phyloP scores from a whole-genome alignment of 2,797 vertebrate genomes.

The Gobio occitaniae region DNA sequence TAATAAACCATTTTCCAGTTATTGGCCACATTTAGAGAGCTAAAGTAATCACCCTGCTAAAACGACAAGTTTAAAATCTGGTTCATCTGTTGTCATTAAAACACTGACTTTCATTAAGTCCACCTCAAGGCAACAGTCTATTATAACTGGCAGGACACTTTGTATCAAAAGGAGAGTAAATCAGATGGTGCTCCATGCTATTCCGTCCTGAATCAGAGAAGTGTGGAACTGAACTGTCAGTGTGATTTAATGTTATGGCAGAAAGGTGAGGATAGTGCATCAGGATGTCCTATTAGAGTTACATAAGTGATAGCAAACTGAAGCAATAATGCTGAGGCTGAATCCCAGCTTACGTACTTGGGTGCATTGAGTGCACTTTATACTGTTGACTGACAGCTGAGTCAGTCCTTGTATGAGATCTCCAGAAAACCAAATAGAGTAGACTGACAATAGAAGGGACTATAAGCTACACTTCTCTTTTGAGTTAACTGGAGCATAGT shows the following conservation, averaged over 20 bases:
- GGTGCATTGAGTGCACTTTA: constrained; percentile 4
- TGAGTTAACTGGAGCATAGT: not conserved
- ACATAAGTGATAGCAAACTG: constrained; percentile 41
- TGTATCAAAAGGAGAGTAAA: constrained; percentile 58
- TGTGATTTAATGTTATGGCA: constrained; percentile 58
- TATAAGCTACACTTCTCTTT: not conserved
- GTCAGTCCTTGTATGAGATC: not conserved
- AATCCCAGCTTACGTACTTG: not conserved
- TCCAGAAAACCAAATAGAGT: not conserved
- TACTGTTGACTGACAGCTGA: constrained; percentile 2
- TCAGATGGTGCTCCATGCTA: constrained; percentile 52
- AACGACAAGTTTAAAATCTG: not conserved
- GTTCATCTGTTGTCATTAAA: constrained; percentile 49
- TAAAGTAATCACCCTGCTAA: not conserved
- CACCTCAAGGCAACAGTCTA: constrained; percentile 61
- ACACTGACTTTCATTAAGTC: constrained; percentile 61
- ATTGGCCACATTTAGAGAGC: not conserved
- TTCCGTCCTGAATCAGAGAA: constrained; percentile 63
- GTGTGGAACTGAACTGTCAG: constrained; percentile 55
- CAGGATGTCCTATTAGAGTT: constrained; percentile 49
- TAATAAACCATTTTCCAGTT: not conserved
- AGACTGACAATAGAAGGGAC: not conserved
- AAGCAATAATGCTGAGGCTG: constrained; percentile 20
- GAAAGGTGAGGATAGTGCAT: constrained; percentile 39
- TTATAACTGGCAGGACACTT: constrained; percentile 60